Evolutionary conservation across 2,113 vertebrate genomes (phyloP).

Genomic region (Chrysochloris asiatica): DNA sequence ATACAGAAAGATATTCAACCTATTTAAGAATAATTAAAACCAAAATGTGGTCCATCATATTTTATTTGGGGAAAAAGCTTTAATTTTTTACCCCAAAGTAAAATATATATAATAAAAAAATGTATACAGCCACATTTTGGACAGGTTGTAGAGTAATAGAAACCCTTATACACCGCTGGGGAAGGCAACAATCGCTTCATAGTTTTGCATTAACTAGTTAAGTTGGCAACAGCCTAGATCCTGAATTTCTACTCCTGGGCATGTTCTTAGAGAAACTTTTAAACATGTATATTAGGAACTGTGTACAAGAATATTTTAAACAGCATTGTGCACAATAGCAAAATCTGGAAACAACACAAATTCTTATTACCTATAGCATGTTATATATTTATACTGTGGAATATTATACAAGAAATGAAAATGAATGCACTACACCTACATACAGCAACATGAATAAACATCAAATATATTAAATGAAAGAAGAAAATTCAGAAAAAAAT

Average conservation of each 20-base stretch:
- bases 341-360: neutral
- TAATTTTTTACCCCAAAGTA: too few species aligned
- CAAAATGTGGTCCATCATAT: neutral
- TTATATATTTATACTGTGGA: neutral
- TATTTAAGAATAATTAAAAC: neutral
- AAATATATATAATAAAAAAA: neutral
- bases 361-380: neutral
- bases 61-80: neutral
- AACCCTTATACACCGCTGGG: neutral
- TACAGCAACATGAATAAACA: neutral
- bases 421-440: neutral
- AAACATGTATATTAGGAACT: neutral
- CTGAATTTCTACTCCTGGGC: neutral
- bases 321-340: neutral
- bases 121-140: neutral
- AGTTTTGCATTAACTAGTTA: neutral
- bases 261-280: neutral
- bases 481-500: constrained; percentile 5
- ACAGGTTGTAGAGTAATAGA: neutral
- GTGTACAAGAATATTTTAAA: neutral
- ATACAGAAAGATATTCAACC: neutral
- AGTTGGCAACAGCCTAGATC: neutral
- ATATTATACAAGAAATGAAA: neutral
- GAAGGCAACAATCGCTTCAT: neutral
- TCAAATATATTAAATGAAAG: constrained; percentile 5